Conservation (phyloP, 2,113 vertebrate species). For the Scatophagus argus region DNA sequence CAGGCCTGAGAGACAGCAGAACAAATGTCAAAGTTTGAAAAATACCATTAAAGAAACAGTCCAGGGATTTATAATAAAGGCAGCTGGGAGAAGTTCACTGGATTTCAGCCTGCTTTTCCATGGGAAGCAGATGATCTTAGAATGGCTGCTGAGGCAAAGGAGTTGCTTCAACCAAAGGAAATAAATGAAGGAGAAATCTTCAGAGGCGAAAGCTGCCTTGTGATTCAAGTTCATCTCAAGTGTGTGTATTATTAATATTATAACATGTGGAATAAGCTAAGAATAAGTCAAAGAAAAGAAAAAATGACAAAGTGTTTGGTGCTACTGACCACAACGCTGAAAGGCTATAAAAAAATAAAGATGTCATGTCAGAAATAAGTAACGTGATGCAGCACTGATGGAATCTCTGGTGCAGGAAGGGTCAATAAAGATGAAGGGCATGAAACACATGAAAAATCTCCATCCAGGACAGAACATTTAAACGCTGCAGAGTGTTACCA, state of each 20-base stretch:
- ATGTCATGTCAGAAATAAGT: conserved; percentile 29
- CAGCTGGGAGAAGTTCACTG: conserved; percentile 38
- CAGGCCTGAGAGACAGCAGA: not conserved
- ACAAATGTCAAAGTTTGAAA: not conserved
- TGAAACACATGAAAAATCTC: conserved; percentile 21
- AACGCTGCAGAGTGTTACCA: not conserved
- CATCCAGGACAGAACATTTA: conserved; percentile 21
- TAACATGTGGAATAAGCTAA: not conserved
- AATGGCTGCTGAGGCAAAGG: conserved; percentile 13
- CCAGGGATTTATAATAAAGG: conserved; percentile 38
- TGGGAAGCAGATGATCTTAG: not conserved
- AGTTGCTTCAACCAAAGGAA: conserved; percentile 28
- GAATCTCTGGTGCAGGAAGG: conserved; percentile 3
- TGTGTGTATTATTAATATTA: too few relatives aligned
- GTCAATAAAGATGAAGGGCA: conserved; percentile 43
- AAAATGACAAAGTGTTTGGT: not conserved
- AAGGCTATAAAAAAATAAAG: conserved; percentile 27
- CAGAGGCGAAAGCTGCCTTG: not conserved
- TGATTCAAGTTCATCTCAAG: too few relatives aligned
- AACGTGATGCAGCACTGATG: conserved; percentile 14
- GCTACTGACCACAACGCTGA: not conserved
- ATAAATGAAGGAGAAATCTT: not conserved
- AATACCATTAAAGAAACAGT: conserved; percentile 7
- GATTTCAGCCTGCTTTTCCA: conserved; percentile 6
- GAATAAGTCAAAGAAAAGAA: not conserved